Conservation (phyloP, 2,888 invertebrate species). For the Patella caerulea region DNA sequence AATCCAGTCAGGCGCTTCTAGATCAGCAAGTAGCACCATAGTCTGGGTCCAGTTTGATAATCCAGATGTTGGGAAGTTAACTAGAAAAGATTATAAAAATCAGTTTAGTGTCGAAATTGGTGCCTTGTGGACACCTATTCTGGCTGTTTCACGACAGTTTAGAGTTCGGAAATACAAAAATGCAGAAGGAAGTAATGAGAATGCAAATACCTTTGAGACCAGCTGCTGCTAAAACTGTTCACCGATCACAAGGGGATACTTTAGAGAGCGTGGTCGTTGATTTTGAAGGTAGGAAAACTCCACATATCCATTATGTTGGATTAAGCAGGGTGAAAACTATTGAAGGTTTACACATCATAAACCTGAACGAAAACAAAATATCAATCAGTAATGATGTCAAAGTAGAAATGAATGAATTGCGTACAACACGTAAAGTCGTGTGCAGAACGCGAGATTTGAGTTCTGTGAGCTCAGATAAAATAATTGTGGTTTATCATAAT, state of each 20-base stretch:
- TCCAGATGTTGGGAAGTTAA: not conserved
- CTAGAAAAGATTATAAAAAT: not conserved
- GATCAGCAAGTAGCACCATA: not conserved
- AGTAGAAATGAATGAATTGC: too few relatives aligned
- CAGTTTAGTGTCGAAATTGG: not conserved
- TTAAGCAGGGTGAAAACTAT: conserved; percentile 24
- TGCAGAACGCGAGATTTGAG: too few relatives aligned
- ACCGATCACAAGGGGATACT: conserved; percentile 4
- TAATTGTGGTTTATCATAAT: too few relatives aligned
- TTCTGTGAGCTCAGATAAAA: too few relatives aligned
- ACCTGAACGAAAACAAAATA: conserved; percentile 26
- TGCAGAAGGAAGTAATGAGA: too few relatives aligned
- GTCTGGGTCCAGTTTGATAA: not conserved
- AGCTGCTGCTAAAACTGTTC: conserved; percentile 15
- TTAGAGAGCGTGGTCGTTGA: not conserved
- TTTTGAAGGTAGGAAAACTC: too few relatives aligned
- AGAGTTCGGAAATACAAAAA: not conserved
- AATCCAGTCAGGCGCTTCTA: too few relatives aligned
- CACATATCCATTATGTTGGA: not conserved
- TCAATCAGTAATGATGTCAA: conserved; percentile 15
- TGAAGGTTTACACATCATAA: not conserved
- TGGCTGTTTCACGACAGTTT: too few relatives aligned
- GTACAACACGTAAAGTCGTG: too few relatives aligned
- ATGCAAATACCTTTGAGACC: not conserved
- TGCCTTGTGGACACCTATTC: not conserved